These are phyloP conservation scores for Carassius carassius DNA, from an alignment of 2,113 vertebrate genomes.

Conservation along the genomic window DNA sequence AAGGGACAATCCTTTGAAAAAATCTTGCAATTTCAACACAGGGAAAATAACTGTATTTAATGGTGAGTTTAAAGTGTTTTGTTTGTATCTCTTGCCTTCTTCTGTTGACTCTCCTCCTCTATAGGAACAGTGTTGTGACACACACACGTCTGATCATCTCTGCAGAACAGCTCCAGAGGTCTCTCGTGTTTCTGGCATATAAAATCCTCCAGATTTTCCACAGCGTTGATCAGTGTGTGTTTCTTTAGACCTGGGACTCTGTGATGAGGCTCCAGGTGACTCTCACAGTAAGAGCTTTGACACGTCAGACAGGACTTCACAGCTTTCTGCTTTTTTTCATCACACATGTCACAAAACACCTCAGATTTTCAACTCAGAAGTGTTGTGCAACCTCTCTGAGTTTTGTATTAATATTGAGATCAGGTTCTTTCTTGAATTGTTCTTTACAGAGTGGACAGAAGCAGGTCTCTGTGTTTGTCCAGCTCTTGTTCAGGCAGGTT, in stretches of 20 bases:
- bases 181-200: no score
- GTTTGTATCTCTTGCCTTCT: no score
- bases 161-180: background rate
- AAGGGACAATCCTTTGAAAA: no score
- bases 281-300: conserved; percentile 13
- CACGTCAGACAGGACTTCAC: conserved; percentile 1
- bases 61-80: no score
- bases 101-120: background rate
- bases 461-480: background rate
- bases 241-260: no score
- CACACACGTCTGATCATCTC: conserved; percentile 6
- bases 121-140: conserved; percentile 1
- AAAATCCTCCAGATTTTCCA: no score
- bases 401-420: no score
- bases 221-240: no score
- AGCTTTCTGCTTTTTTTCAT: background rate
- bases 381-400: background rate
- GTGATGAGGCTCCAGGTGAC: background rate
- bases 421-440: no score
- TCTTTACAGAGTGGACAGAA: background rate
- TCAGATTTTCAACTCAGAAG: no score
- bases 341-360: background rate
- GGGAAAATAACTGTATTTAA: no score
- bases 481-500: background rate
- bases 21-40: no score